A percentile compares a stretch with the other conserved stretches of the same genome.
Evolutionary conservation across 2,888 invertebrate species (phyloP).

Genomic region (Idaea aversata): DNA sequence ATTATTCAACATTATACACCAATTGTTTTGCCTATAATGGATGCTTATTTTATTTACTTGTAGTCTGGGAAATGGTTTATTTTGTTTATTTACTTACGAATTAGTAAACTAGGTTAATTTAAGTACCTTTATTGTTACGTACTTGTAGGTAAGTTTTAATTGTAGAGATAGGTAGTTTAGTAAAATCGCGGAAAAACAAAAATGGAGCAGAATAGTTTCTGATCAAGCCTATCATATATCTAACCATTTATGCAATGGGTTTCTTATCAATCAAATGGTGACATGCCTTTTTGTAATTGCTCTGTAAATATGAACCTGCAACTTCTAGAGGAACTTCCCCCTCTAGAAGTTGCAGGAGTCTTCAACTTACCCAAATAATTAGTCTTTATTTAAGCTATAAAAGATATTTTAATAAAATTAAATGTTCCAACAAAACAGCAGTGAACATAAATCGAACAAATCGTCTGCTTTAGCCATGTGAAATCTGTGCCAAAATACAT

Average conservation of each 20-base stretch:
- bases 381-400: too few relatives aligned
- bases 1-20: background rate
- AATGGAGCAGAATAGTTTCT: background rate
- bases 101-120: background rate
- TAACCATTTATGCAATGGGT: too few relatives aligned
- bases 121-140: background rate
- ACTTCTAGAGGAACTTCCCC: too few relatives aligned
- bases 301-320: too few relatives aligned
- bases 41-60: background rate
- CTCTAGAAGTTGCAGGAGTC: too few relatives aligned
- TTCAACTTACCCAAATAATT: too few relatives aligned
- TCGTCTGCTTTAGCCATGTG: background rate
- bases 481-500: background rate
- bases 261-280: too few relatives aligned
- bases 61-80: background rate
- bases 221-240: too few relatives aligned
- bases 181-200: background rate
- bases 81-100: background rate
- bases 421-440: background rate
- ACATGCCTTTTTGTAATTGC: too few relatives aligned
- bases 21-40: background rate
- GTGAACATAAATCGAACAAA: background rate
- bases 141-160: background rate
- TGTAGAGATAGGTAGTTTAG: background rate
- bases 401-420: background rate